phyloP scores from a whole-genome alignment of 2,113 vertebrate genomes.

The Phyllopteryx taeniolatus region DNA sequence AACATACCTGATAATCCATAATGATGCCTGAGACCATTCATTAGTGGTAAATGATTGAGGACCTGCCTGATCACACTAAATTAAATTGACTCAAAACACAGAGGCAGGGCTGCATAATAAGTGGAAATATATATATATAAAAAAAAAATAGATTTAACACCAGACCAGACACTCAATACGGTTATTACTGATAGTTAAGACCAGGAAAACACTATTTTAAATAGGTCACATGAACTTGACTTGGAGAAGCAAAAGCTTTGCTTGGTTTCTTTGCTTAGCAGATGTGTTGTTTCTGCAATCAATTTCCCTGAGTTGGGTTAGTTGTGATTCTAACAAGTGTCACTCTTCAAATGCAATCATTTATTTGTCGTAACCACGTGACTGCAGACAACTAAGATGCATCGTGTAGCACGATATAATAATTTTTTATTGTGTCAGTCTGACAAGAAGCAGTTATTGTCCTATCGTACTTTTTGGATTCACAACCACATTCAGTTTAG shows the following conservation, averaged over 20 bases:
- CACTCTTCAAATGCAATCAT: background rate
- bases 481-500: too few relatives aligned
- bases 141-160: background rate
- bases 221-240: background rate
- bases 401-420: too few relatives aligned
- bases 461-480: too few relatives aligned
- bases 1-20: slow-evolving; percentile 31
- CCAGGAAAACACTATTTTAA: background rate
- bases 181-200: background rate
- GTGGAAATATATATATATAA: background rate
- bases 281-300: background rate
- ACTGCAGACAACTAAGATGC: too few relatives aligned
- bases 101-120: slow-evolving; percentile 32
- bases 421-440: too few relatives aligned
- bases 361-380: background rate
- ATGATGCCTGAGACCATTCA: background rate
- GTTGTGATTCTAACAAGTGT: background rate
- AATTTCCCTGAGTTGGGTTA: background rate
- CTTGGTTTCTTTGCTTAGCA: background rate
- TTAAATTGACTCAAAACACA: slow-evolving; percentile 19
- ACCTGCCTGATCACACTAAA: slow-evolving; percentile 24
- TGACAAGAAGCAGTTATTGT: too few relatives aligned
- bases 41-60: slow-evolving; percentile 14
- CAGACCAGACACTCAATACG: background rate
- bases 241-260: background rate